A percentile compares a stretch with the other conserved stretches of the same genome.
phyloP scores from a whole-genome alignment of 2,797 vertebrate species.

The Acrocephalus scirpaceus region DNA sequence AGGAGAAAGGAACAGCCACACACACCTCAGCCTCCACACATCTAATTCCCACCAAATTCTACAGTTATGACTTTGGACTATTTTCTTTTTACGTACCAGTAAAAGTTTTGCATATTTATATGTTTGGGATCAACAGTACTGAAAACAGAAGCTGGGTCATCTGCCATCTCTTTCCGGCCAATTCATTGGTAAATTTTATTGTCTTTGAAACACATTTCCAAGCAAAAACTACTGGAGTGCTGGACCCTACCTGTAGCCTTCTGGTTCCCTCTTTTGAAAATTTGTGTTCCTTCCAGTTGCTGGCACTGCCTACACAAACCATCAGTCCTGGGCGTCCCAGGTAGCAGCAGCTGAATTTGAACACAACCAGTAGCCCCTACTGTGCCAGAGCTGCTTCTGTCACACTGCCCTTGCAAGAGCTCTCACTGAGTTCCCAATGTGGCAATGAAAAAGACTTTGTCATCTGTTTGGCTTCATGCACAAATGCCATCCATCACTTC shows the following conservation, averaged over 20 bases:
- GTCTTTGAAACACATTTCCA: background rate
- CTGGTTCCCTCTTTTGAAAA: background rate
- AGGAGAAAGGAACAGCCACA: background rate
- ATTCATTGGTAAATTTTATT: background rate
- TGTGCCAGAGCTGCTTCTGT: background rate
- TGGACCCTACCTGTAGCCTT: background rate
- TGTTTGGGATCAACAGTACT: background rate
- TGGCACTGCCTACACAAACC: background rate
- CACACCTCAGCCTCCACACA: background rate
- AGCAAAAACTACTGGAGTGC: background rate
- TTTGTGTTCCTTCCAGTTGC: background rate
- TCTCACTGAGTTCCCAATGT: background rate
- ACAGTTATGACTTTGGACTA: background rate
- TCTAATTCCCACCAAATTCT: background rate
- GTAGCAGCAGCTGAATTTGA: background rate
- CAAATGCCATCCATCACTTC: constrained; percentile 39
- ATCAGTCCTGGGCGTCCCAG: background rate
- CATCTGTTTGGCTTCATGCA: background rate
- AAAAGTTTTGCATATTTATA: background rate
- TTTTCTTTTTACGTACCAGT: background rate
- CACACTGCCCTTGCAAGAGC: background rate
- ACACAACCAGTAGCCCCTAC: background rate
- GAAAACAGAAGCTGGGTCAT: background rate
- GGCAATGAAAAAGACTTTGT: background rate
- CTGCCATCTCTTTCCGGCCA: background rate